Percentiles rank a stretch among this genome's conserved stretches.
Evolutionary conservation across 2,797 vertebrate species (phyloP).

Genomic region (Myotis vivesi): DNA sequence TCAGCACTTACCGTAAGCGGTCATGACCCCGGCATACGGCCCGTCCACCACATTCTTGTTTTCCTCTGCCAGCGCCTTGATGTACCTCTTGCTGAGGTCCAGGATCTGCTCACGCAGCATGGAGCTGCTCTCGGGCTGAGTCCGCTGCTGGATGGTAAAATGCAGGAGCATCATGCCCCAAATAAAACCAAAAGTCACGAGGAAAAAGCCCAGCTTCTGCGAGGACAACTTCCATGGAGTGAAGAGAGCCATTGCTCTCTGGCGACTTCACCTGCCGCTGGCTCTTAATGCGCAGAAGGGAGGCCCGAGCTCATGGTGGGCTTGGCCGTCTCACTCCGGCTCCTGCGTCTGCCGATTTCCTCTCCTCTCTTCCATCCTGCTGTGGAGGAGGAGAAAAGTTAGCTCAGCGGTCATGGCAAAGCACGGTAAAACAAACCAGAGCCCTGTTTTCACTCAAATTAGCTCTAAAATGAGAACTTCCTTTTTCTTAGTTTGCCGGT

Average conservation of each 20-base stretch:
- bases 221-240: slow-evolving; percentile 98
- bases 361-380: slow-evolving; percentile 80
- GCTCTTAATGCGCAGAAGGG: slow-evolving; percentile 74
- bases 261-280: slow-evolving; percentile 61
- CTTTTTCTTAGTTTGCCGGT: slow-evolving; percentile 24
- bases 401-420: slow-evolving; percentile 42
- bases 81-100: slow-evolving; percentile 99
- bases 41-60: slow-evolving; percentile 98
- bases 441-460: background rate
- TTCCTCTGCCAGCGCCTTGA: slow-evolving; percentile 97
- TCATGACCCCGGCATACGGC: slow-evolving; percentile 98
- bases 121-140: slow-evolving; percentile 95
- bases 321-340: slow-evolving; percentile 75
- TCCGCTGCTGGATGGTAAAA: slow-evolving; percentile 98
- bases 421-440: background rate
- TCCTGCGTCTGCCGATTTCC: slow-evolving; percentile 75
- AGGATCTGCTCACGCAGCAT: slow-evolving; percentile 98
- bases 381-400: slow-evolving; percentile 52
- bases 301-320: slow-evolving; percentile 78
- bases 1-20: slow-evolving; percentile 93
- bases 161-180: slow-evolving; percentile 99
- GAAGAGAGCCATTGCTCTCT: slow-evolving; percentile 90
- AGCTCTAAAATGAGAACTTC: slow-evolving; percentile 24
- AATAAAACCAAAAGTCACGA: slow-evolving; percentile 99
- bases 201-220: slow-evolving; percentile 98